Evolutionary conservation across 2,888 invertebrate species (phyloP).

Genomic region (Mesodorylaimus sp.): DNA sequence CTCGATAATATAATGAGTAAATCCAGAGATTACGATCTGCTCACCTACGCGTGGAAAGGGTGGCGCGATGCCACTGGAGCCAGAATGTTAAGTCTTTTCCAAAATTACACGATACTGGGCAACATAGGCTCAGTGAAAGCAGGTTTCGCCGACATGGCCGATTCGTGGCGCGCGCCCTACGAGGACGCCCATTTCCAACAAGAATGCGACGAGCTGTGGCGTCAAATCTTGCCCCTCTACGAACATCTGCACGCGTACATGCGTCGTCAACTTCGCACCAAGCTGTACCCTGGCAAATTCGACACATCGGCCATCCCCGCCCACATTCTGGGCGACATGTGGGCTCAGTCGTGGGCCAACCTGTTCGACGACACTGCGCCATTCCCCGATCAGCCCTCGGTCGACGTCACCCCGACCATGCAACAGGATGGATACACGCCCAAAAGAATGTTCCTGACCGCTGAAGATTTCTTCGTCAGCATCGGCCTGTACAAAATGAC

Average conservation of each 20-base stretch:
- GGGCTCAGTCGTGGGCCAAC: conserved; percentile 25
- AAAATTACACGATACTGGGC: conserved; percentile 55
- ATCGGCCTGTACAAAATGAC: conserved; percentile 3
- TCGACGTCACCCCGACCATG: conserved; percentile 16
- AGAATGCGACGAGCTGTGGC: neutral
- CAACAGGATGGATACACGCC: conserved; percentile 15
- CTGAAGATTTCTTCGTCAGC: conserved; percentile 8
- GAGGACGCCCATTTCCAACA: neutral
- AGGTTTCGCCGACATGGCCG: neutral
- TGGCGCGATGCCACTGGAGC: conserved; percentile 63
- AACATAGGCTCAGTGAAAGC: conserved; percentile 43
- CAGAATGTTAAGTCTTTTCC: conserved; percentile 52
- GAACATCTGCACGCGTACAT: conserved; percentile 17
- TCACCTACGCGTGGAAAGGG: conserved; percentile 56
- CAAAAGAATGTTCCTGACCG: conserved; percentile 11
- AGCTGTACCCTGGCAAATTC: conserved; percentile 7
- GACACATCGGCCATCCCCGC: conserved; percentile 12
- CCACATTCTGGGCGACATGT: conserved; percentile 20
- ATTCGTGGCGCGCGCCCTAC: neutral
- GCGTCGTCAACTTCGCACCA: conserved; percentile 12
- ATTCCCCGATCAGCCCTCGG: conserved; percentile 18
- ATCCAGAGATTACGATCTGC: conserved; percentile 53
- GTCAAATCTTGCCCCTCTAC: conserved; percentile 11
- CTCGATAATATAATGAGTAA: too few species aligned
- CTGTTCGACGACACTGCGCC: conserved; percentile 18